Conservation (phyloP, 2,888 invertebrate genomes). For the Arge pagana region DNA sequence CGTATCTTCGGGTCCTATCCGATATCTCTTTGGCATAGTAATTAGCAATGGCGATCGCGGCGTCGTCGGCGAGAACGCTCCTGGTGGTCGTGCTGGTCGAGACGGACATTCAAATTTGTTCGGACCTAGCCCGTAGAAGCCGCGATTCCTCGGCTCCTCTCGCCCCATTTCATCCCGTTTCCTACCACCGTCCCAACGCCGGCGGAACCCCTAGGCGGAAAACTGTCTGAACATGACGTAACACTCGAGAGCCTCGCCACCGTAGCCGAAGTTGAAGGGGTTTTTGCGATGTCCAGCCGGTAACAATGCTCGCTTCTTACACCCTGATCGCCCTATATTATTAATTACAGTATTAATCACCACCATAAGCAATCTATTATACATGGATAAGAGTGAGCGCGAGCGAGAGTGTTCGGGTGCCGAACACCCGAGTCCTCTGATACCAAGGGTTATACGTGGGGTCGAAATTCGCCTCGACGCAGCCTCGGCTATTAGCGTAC, state of each 20-base stretch:
- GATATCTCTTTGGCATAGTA: conserved; percentile 42
- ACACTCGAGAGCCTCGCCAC: conserved; percentile 48
- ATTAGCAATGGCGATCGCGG: conserved; percentile 41
- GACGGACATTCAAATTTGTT: conserved; percentile 55
- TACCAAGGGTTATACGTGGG: too few relatives aligned
- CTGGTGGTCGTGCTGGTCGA: conserved; percentile 29
- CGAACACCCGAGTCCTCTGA: too few relatives aligned
- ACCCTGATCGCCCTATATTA: conserved; percentile 54
- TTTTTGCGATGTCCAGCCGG: conserved; percentile 55
- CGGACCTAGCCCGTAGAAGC: too few relatives aligned
- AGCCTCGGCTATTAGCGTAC: too few relatives aligned
- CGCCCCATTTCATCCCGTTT: conserved; percentile 20
- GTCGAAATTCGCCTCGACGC: conserved; percentile 11
- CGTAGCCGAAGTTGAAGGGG: conserved; percentile 36
- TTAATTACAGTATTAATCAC: conserved; percentile 59
- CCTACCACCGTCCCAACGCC: conserved; percentile 29
- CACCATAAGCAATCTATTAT: conserved; percentile 53
- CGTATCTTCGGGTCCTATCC: conserved; percentile 37
- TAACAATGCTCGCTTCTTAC: conserved; percentile 56
- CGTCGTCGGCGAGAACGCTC: not conserved
- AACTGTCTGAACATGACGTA: conserved; percentile 57
- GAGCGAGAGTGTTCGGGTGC: conserved; percentile 11
- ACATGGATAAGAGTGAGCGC: conserved; percentile 48
- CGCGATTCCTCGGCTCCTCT: conserved; percentile 24
- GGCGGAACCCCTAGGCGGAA: conserved; percentile 41